A percentile compares a stretch with the other conserved stretches of the same genome.
Evolutionary conservation across 23 tunicate species (phyloP).

Genomic region (Ciona savignyi): DNA sequence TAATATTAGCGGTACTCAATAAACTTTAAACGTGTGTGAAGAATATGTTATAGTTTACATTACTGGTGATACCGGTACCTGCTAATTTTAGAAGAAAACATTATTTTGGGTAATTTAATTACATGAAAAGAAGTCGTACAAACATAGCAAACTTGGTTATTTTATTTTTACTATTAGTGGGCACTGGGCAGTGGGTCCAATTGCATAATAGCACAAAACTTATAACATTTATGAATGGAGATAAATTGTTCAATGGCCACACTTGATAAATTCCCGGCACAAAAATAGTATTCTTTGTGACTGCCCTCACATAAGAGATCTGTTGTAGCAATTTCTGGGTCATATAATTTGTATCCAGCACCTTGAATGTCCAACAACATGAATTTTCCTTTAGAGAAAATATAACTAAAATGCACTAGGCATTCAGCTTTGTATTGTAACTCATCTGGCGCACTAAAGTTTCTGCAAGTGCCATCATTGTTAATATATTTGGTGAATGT

Average conservation of each 20-base stretch:
- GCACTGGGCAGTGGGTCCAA: too few species aligned
- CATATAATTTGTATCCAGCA: conserved; percentile 3
- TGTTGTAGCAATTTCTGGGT: conserved; percentile 22
- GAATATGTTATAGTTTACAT: too few species aligned
- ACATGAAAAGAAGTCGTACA: too few species aligned
- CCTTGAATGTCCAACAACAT: conserved; percentile 21
- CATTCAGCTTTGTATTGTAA: conserved; percentile 3
- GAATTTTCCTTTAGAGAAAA: conserved; percentile 1
- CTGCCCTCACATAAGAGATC: background rate
- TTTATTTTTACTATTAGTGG: too few species aligned
- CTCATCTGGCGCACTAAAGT: background rate
- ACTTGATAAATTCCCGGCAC: conserved; percentile 8
- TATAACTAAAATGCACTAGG: conserved; percentile 21
- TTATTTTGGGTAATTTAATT: too few species aligned
- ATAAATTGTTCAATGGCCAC: conserved; percentile 5
- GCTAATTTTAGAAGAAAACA: too few species aligned
- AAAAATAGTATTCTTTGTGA: conserved; percentile 10
- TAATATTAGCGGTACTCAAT: too few species aligned
- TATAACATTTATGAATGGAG: background rate
- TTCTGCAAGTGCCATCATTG: conserved; percentile 2
- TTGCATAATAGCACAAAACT: too few species aligned
- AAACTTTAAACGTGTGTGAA: too few species aligned
- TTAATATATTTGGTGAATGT: conserved; percentile 11
- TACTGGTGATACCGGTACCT: too few species aligned
- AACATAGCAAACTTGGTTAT: too few species aligned